Conservation (phyloP, 2,113 vertebrate species). For the Ancistrus triradiatus region DNA sequence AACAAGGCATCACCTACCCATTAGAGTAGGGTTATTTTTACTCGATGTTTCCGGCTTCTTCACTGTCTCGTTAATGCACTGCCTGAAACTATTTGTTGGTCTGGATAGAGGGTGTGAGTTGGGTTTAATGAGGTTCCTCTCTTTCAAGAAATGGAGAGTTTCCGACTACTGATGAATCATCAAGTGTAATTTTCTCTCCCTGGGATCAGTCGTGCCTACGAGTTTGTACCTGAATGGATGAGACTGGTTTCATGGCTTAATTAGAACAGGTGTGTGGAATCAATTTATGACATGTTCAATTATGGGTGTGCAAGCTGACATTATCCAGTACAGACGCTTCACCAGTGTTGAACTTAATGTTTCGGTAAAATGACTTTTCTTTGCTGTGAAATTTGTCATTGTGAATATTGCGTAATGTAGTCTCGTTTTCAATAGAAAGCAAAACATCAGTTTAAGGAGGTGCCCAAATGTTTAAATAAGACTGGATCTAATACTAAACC, state of each 20-base stretch:
- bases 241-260: background rate
- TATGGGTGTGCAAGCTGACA: background rate
- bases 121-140: slow-evolving; percentile 12
- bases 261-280: no score
- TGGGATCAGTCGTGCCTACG: background rate
- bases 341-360: no score
- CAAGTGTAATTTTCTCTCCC: slow-evolving; percentile 2
- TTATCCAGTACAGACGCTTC: no score
- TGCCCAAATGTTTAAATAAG: no score
- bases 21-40: background rate
- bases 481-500: no score
- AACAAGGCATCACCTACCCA: background rate
- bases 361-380: no score
- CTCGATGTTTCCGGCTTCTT: background rate
- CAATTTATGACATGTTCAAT: background rate
- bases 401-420: no score
- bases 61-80: background rate
- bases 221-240: background rate
- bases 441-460: no score
- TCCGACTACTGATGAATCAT: slow-evolving; percentile 1
- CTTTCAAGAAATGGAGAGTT: slow-evolving; percentile 7
- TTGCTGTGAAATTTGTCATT: no score
- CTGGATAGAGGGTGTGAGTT: background rate
- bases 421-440: no score
- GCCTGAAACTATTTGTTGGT: slow-evolving; percentile 1